Base-by-base conservation (phyloP, 2,888 invertebrate genomes). In the Temnothorax unifasciatus region DNA sequence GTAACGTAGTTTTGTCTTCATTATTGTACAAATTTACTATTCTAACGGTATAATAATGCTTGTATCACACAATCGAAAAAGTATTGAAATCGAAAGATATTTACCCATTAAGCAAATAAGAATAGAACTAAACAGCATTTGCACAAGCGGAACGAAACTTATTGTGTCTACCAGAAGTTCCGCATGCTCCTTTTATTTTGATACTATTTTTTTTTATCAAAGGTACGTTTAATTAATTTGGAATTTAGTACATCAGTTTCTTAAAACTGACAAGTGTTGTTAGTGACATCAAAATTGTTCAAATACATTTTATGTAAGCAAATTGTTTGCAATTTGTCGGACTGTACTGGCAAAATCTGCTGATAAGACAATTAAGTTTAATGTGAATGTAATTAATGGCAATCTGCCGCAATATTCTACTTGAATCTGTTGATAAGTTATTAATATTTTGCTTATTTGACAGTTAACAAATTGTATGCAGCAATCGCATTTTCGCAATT, bases 91-190 rank as follows among this genome's bases (percentile, higher is more conserved):
- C 3, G 29, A 47, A 0, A 50, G 21, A 29, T 25, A 69, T 71
- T 38, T 38, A 84, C 84, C 84, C 6, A 66, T 41, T 3, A 73
- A 3, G 11, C 79, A 59, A 18, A 84, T 66, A n/a, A 81, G 13
- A 18, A 73, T 3, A 21, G 73, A 73, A 25, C 79, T 81, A 25
- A 50, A n/a, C 29, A 79, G 3, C 18, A 84, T 15, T 71, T 84
- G 84, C 18, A 71, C 15, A 3, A 81, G 5, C 11, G 81, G n/a
- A 21, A 64, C 64, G 9, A 63, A 21, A 34, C 84, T 84, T 34
- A 79, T 73, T n/a, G 57, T 69, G 21, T 81, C 38, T 29, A 18
- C 41, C 13, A 84, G 41, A 54, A 54, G 41, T 25, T 54, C 4
- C 0, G 73, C 71, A 18, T 54, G 34, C 3, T 21, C 21, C 8